These are phyloP conservation scores for Alitta virens DNA, from an alignment of 2,888 invertebrate genomes.

Conservation along the genomic window DNA sequence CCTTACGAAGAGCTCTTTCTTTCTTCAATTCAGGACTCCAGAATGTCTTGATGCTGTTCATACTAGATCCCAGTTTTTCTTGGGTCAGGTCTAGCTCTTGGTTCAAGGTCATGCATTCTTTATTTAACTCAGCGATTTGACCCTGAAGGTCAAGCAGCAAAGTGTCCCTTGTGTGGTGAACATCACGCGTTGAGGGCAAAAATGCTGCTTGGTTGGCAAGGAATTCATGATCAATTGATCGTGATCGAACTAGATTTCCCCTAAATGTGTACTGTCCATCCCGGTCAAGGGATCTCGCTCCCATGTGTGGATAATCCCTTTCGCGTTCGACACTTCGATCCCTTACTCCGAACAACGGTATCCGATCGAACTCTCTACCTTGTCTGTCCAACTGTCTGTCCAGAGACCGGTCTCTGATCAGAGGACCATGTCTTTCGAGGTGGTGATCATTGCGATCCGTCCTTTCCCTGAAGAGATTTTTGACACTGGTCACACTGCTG, in stretches of 20 bases:
- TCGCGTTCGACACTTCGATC: constrained; percentile 67
- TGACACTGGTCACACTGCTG: constrained; percentile 37
- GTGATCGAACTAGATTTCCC: constrained; percentile 32
- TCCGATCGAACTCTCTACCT: constrained; percentile 9
- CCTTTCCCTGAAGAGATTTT: constrained; percentile 23
- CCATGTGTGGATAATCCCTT: constrained; percentile 47
- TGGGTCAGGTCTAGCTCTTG: constrained; percentile 70
- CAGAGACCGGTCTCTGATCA: constrained; percentile 50
- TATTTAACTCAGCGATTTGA: constrained; percentile 91
- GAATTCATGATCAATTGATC: constrained; percentile 40
- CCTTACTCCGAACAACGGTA: constrained; percentile 44
- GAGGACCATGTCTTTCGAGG: background rate
- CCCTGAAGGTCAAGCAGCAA: constrained; percentile 58
- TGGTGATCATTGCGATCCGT: constrained; percentile 25
- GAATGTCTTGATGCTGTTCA: constrained; percentile 99
- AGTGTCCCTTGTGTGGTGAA: constrained; percentile 20
- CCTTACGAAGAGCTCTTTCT: constrained; percentile 92
- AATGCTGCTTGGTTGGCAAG: constrained; percentile 16
- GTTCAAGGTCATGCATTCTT: constrained; percentile 76
- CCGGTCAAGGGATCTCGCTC: constrained; percentile 50
- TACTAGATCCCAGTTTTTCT: constrained; percentile 95
- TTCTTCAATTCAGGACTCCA: constrained; percentile 99
- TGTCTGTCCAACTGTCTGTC: constrained; percentile 41
- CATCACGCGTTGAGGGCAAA: constrained; percentile 19
- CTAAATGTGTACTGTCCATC: constrained; percentile 39